A percentile compares a stretch with the other conserved stretches of the same genome.
These are phyloP conservation scores for Nemotelus nigrinus DNA, from an alignment of 2,888 invertebrate genomes.

Conservation along the genomic window DNA sequence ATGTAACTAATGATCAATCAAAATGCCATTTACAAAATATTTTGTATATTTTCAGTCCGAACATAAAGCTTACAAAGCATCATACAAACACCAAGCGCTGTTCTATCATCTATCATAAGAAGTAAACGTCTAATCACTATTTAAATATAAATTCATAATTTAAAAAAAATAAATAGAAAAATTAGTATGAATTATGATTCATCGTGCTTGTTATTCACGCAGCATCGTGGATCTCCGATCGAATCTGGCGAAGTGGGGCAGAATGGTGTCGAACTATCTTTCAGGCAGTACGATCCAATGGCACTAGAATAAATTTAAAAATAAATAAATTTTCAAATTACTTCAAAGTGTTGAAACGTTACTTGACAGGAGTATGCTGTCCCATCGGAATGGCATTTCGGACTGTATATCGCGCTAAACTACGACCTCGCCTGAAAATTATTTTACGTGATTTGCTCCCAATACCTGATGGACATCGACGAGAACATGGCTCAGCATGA, in stretches of 20 bases:
- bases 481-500: slow-evolving; percentile 76
- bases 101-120: too few relatives aligned
- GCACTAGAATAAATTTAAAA: slow-evolving; percentile 65
- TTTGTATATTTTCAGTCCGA: too few relatives aligned
- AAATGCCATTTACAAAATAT: too few relatives aligned
- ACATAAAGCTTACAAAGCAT: too few relatives aligned
- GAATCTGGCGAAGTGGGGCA: slow-evolving; percentile 70
- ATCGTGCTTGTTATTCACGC: slow-evolving; percentile 57
- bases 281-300: slow-evolving; percentile 76
- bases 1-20: too few relatives aligned
- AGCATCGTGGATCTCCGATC: slow-evolving; percentile 75
- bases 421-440: slow-evolving; percentile 56
- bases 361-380: slow-evolving; percentile 78
- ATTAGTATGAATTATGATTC: too few relatives aligned
- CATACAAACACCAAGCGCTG: too few relatives aligned
- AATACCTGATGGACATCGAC: slow-evolving; percentile 76
- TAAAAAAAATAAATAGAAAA: too few relatives aligned
- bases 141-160: too few relatives aligned
- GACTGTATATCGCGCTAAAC: slow-evolving; percentile 63
- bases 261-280: slow-evolving; percentile 74
- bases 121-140: too few relatives aligned
- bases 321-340: slow-evolving; percentile 14
- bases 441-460: slow-evolving; percentile 47
- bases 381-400: slow-evolving; percentile 74
- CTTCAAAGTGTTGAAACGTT: slow-evolving; percentile 52